phyloP scores from a whole-genome alignment of 2,797 vertebrate genomes.

The Discoglossus pictus region DNA sequence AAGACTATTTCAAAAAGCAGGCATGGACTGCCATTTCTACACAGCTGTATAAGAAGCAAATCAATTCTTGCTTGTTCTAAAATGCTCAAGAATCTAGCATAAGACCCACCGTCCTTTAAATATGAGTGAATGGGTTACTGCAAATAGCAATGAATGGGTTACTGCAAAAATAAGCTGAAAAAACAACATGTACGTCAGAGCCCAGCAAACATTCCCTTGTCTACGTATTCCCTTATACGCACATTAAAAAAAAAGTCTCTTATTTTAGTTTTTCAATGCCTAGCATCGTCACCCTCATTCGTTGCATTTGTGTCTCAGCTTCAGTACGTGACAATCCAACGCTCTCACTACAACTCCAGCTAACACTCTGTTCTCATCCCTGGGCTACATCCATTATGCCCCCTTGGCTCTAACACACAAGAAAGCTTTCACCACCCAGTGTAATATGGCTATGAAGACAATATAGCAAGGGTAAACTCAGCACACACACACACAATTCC shows the following conservation, averaged over 20 bases:
- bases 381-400: neutral
- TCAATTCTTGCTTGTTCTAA: neutral
- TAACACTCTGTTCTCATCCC: neutral
- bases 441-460: neutral
- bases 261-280: constrained; percentile 38
- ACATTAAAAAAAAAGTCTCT: constrained; percentile 34
- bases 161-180: neutral
- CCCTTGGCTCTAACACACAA: neutral
- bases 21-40: neutral
- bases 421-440: neutral
- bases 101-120: neutral
- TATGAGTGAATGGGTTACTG: constrained; percentile 17
- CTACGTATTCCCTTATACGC: constrained; percentile 41
- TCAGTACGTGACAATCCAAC: constrained; percentile 15
- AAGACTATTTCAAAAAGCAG: constrained; percentile 1
- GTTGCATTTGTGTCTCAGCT: constrained; percentile 5
- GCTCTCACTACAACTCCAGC: neutral
- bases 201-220: constrained; percentile 37
- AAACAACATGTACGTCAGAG: constrained; percentile 40
- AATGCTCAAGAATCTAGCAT: neutral
- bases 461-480: too few relatives aligned
- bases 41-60: neutral
- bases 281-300: constrained; percentile 21
- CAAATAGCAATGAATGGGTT: constrained; percentile 23
- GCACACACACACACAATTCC: too few relatives aligned